phyloP scores from a whole-genome alignment of 1,140 invertebrate species.

The Varroa destructor region DNA sequence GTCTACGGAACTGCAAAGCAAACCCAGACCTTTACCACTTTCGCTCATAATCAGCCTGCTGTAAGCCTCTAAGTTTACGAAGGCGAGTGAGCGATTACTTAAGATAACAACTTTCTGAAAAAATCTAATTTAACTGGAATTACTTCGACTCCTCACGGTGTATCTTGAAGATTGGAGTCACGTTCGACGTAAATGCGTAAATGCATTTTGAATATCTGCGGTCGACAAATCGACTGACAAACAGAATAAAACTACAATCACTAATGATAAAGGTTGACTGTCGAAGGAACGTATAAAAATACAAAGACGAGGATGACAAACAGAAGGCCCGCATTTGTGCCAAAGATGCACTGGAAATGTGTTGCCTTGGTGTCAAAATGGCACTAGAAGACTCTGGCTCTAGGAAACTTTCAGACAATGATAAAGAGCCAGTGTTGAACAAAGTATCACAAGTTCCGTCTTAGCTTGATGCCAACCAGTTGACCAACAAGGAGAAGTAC shows the following conservation, averaged over 20 bases:
- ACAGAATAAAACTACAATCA: conserved; percentile 74
- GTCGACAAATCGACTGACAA: conserved; percentile 96
- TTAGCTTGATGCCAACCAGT: conserved; percentile 54
- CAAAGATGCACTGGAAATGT: conserved; percentile 37
- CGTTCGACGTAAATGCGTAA: conserved; percentile 99
- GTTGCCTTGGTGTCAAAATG: conserved; percentile 32
- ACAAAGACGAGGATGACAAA: conserved; percentile 44
- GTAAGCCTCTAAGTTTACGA: conserved; percentile 67
- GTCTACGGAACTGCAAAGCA: conserved; percentile 53
- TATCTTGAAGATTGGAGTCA: conserved; percentile 91
- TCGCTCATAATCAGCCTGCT: conserved; percentile 57
- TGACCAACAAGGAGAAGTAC: conserved; percentile 61
- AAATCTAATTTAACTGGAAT: conserved; percentile 89
- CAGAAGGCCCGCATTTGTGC: conserved; percentile 44
- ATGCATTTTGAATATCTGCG: conserved; percentile 95
- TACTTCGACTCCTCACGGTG: conserved; percentile 77
- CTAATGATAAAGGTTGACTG: conserved; percentile 45
- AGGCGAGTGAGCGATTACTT: conserved; percentile 83
- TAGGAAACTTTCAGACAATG: conserved; percentile 46
- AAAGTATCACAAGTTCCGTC: conserved; percentile 47
- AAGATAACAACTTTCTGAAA: conserved; percentile 78
- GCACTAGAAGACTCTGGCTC: conserved; percentile 35
- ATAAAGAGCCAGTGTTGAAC: conserved; percentile 43
- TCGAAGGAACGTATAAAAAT: conserved; percentile 46
- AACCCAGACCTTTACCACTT: conserved; percentile 52